phyloP scores from a whole-genome alignment of 2,888 invertebrate species.

The Drymonia ruficornis region DNA sequence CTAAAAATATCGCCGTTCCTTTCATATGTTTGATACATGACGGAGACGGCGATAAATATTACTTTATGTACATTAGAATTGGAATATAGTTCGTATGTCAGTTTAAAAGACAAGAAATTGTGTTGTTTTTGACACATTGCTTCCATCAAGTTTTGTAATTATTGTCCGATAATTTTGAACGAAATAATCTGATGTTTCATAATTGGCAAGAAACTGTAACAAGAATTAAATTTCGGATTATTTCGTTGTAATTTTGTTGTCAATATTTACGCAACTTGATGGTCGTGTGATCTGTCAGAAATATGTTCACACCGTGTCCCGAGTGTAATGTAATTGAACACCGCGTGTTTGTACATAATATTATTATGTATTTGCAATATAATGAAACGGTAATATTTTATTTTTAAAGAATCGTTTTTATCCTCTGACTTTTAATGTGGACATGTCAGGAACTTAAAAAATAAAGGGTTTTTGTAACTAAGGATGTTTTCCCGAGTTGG shows the following conservation, averaged over 20 bases:
- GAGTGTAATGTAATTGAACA: neutral
- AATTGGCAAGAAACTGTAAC: neutral
- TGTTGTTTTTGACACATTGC: neutral
- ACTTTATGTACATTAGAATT: neutral
- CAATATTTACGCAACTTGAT: neutral
- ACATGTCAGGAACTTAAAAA: constrained; percentile 22
- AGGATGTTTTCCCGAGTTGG: neutral
- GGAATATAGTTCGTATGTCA: neutral
- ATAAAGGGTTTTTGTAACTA: neutral
- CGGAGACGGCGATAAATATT: neutral
- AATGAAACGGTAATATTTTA: constrained; percentile 27
- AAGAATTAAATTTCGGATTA: neutral
- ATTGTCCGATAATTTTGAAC: neutral
- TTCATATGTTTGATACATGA: neutral
- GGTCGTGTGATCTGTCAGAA: neutral
- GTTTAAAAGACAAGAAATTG: neutral
- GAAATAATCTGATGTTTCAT: neutral
- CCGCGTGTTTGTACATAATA: constrained; percentile 8
- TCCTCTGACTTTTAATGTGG: constrained; percentile 29
- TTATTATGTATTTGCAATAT: constrained; percentile 34
- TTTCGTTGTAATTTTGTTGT: neutral
- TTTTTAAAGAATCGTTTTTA: constrained; percentile 21
- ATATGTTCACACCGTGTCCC: neutral
- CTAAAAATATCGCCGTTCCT: neutral
- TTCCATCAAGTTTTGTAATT: neutral